These are phyloP conservation scores for Platycnemis pennipes DNA, from an alignment of 2,888 invertebrate species.

Conservation along the genomic window DNA sequence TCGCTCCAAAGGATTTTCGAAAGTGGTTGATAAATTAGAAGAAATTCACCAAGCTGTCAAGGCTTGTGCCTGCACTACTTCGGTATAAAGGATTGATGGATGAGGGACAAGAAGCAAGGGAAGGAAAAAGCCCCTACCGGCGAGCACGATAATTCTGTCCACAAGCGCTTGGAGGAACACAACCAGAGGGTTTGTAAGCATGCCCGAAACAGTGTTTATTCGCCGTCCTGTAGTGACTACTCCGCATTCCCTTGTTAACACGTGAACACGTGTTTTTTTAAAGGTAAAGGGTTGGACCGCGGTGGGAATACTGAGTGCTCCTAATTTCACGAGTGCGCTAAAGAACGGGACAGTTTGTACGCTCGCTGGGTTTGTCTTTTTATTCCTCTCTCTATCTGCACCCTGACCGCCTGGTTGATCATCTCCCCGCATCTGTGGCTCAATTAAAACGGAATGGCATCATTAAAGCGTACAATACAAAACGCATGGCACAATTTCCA, in stretches of 20 bases:
- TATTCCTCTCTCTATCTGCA: background rate
- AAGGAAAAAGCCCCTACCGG: background rate
- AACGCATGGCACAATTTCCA: background rate
- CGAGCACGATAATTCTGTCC: background rate
- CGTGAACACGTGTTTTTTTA: constrained; percentile 17
- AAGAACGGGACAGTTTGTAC: background rate
- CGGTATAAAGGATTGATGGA: background rate
- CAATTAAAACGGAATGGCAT: background rate
- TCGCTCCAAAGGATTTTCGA: too few relatives aligned
- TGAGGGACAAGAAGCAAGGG: background rate
- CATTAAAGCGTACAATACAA: background rate
- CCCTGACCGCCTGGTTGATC: background rate
- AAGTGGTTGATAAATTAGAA: background rate
- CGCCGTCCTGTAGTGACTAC: background rate
- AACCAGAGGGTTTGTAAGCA: constrained; percentile 2
- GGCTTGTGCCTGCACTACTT: background rate
- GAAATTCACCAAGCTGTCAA: background rate
- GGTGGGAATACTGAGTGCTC: background rate
- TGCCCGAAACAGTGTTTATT: constrained; percentile 25
- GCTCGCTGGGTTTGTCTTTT: background rate
- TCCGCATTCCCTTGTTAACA: background rate
- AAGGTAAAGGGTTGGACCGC: constrained; percentile 5
- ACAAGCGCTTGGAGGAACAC: background rate
- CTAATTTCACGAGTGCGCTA: background rate
- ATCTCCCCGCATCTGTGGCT: background rate